A percentile compares a stretch with the other conserved stretches of the same genome.
Evolutionary conservation across 2,888 invertebrate species (phyloP).

Genomic region (Phortica magna): DNA sequence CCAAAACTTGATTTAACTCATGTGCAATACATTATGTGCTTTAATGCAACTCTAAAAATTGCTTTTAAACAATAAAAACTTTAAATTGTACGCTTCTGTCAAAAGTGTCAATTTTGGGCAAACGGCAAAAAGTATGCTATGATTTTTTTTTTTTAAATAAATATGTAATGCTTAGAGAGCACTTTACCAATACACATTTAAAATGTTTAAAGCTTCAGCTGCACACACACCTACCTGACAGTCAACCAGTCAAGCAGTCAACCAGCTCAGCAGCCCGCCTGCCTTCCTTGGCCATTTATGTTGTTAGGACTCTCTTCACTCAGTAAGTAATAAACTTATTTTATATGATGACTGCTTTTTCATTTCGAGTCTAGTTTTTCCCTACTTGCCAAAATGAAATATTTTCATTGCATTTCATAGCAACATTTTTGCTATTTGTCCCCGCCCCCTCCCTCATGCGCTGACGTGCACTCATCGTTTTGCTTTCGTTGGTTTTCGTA

Average conservation of each 20-base stretch:
- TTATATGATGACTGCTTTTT: conserved; percentile 72
- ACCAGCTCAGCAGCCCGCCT: neutral
- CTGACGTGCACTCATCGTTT: neutral
- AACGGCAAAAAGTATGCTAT: too few species aligned
- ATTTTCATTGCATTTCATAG: neutral
- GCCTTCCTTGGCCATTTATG: conserved; percentile 3
- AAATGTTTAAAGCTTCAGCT: too few species aligned
- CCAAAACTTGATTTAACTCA: too few species aligned
- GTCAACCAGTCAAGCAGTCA: neutral
- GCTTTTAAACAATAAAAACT: too few species aligned
- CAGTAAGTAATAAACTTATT: conserved; percentile 68
- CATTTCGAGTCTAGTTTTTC: conserved; percentile 61
- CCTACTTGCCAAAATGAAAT: conserved; percentile 30
- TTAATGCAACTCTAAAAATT: too few species aligned
- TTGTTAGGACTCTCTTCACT: conserved; percentile 4
- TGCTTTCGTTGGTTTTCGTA: neutral
- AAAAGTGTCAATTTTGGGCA: too few species aligned
- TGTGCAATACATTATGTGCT: too few species aligned
- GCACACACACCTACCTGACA: neutral
- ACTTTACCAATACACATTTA: too few species aligned
- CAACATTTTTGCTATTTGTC: neutral
- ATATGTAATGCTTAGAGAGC: too few species aligned
- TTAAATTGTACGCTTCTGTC: too few species aligned
- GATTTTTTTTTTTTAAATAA: too few species aligned
- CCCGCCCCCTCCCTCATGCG: neutral